These are phyloP conservation scores for Dicrurus megarhynchus DNA, from an alignment of 2,113 vertebrate genomes.

Conservation along the genomic window DNA sequence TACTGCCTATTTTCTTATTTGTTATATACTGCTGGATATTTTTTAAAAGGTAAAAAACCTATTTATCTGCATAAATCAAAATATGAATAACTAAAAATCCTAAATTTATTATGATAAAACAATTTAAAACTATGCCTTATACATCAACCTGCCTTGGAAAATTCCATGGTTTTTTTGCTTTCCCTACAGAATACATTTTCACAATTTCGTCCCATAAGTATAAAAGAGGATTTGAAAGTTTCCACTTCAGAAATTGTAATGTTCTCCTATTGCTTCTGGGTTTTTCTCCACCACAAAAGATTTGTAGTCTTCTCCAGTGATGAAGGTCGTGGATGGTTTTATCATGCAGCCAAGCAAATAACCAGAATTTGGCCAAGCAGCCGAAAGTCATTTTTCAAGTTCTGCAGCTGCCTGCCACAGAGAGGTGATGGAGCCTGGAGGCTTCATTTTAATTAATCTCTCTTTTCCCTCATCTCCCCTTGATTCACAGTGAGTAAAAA, in stretches of 20 bases:
- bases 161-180: not conserved
- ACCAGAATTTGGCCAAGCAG: not conserved
- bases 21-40: not conserved
- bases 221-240: not conserved
- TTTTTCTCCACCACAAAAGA: not conserved
- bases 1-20: not conserved
- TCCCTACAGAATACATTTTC: not conserved
- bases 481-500: not conserved
- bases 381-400: not conserved
- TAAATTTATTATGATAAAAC: not conserved
- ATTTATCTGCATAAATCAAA: not conserved
- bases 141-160: not conserved
- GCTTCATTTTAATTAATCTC: constrained; percentile 28
- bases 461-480: not conserved
- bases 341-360: constrained; percentile 26
- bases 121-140: not conserved
- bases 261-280: not conserved
- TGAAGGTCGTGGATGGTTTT: constrained; percentile 9
- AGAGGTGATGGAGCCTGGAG: not conserved
- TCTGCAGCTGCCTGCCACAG: not conserved
- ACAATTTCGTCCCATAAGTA: not conserved
- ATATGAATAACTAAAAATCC: not conserved
- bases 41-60: not conserved
- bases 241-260: not conserved
- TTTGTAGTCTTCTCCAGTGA: not conserved